Evolutionary conservation across 2,888 invertebrate species (phyloP).

Genomic region (Latrodectus elegans): DNA sequence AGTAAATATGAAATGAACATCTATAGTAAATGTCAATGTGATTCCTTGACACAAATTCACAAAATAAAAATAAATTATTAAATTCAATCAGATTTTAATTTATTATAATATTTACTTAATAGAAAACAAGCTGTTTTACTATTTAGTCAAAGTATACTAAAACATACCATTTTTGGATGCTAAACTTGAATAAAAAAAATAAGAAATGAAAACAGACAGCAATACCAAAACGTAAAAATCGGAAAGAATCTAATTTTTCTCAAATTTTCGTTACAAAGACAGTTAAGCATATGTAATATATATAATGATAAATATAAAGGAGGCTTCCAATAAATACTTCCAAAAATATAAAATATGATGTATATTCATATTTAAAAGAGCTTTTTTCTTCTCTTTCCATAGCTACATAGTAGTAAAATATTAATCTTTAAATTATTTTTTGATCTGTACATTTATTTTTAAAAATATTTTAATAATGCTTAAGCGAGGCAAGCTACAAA

Average conservation of each 20-base stretch:
- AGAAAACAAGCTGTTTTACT: not conserved
- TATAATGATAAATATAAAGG: too few species aligned
- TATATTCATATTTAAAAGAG: too few species aligned
- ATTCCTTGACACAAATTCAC: not conserved
- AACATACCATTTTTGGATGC: constrained; percentile 60
- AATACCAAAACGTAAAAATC: constrained; percentile 26
- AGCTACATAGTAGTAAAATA: too few species aligned
- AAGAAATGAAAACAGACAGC: constrained; percentile 22
- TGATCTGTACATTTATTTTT: too few species aligned
- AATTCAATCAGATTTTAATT: not conserved
- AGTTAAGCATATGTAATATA: not conserved
- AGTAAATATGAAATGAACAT: not conserved
- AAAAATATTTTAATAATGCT: too few species aligned
- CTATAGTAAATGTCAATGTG: not conserved
- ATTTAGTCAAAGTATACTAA: not conserved
- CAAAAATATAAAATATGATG: too few species aligned
- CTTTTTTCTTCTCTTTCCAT: too few species aligned
- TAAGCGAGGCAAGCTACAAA: too few species aligned
- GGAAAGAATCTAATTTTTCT: not conserved
- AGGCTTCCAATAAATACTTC: too few species aligned
- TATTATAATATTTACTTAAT: not conserved
- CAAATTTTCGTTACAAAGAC: constrained; percentile 10
- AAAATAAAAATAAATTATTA: not conserved
- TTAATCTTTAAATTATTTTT: too few species aligned
- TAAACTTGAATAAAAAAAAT: constrained; percentile 24